These are phyloP conservation scores for Sebastes minor DNA, from an alignment of 2,797 vertebrate genomes.

Conservation along the genomic window DNA sequence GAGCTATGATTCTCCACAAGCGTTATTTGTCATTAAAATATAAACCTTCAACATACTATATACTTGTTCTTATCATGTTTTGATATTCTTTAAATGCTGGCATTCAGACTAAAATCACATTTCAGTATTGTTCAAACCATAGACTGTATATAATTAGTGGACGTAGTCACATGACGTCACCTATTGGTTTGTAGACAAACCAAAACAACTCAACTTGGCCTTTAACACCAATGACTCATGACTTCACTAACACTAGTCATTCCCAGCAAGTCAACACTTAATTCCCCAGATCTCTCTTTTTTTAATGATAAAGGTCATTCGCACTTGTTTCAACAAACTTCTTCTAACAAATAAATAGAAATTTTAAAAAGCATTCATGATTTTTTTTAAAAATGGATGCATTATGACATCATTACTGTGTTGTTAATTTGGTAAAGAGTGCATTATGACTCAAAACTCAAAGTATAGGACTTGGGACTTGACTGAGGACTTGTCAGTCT, in stretches of 20 bases:
- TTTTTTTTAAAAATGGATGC: accelerated
- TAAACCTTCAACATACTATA: neutral
- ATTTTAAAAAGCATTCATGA: neutral
- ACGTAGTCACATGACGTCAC: neutral
- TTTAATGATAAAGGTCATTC: no score
- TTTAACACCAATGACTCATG: no score
- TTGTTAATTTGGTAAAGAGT: neutral
- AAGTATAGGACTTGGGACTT: neutral
- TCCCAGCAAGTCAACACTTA: neutral
- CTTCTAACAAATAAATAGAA: neutral
- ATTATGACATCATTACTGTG: neutral
- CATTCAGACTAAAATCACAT: neutral
- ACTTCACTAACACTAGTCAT: no score
- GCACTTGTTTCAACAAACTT: no score
- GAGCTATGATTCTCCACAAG: neutral
- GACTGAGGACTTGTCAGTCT: neutral
- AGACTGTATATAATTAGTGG: neutral
- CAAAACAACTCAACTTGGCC: no score
- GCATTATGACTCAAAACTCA: neutral
- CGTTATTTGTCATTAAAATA: neutral
- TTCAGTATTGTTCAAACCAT: neutral
- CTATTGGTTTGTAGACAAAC: neutral
- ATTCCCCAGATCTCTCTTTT: no score
- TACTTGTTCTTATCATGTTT: neutral
- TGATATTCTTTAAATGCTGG: neutral